phyloP scores from a whole-genome alignment of 2,888 invertebrate genomes.

The Eucera pruinosa region DNA sequence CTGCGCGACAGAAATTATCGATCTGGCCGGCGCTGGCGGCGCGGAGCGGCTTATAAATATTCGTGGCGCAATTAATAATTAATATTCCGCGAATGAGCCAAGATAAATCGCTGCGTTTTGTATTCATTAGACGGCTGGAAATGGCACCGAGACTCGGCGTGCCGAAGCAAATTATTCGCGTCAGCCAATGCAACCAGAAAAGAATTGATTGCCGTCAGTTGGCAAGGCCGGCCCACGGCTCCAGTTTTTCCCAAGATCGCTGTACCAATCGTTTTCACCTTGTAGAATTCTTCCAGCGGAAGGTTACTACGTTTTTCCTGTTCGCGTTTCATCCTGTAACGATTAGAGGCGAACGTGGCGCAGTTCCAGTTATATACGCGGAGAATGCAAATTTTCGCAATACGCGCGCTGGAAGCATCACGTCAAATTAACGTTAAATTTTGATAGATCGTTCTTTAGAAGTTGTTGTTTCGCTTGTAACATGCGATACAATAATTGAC shows the following conservation, averaged over 20 bases:
- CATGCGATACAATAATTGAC: no score
- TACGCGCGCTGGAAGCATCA: no score
- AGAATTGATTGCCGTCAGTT: slow-evolving; percentile 26
- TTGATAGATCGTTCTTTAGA: no score
- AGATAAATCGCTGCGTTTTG: slow-evolving; percentile 52
- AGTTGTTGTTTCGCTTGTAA: no score
- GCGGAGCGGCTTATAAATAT: slow-evolving; percentile 47
- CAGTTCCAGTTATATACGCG: no score
- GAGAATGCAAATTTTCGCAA: no score
- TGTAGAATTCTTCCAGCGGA: not conserved
- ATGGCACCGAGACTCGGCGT: not conserved
- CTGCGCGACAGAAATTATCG: slow-evolving; percentile 52
- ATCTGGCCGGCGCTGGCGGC: slow-evolving; percentile 35
- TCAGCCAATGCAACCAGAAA: slow-evolving; percentile 10
- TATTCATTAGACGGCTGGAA: slow-evolving; percentile 33
- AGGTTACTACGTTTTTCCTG: not conserved
- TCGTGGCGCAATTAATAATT: slow-evolving; percentile 61
- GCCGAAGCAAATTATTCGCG: slow-evolving; percentile 38
- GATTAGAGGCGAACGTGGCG: no score
- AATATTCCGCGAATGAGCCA: slow-evolving; percentile 52
- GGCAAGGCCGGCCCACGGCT: slow-evolving; percentile 7
- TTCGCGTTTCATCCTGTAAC: not conserved
- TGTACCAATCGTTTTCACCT: slow-evolving; percentile 30
- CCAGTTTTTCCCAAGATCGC: slow-evolving; percentile 21
- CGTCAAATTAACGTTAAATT: no score